Conservation (phyloP, 1,140 invertebrate species). For the Ceratina japonica region DNA sequence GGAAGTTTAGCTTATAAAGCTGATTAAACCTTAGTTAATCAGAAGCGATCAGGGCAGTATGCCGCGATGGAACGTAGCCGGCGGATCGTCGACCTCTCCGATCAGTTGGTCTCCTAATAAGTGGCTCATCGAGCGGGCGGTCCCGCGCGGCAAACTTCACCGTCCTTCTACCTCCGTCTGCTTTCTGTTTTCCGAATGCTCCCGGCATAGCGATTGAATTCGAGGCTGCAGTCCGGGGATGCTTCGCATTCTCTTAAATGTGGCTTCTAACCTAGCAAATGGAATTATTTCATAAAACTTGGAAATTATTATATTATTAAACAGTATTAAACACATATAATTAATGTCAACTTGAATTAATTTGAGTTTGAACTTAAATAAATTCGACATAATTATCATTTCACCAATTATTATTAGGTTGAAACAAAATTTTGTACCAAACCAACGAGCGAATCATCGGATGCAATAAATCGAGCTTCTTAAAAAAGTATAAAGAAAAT, state of each 20-base stretch:
- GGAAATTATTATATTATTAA: too few relatives aligned
- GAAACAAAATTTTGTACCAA: too few relatives aligned
- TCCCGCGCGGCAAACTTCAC: slow-evolving; percentile 74
- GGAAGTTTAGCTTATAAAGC: slow-evolving; percentile 79
- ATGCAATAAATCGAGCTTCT: too few relatives aligned
- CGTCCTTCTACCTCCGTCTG: slow-evolving; percentile 25
- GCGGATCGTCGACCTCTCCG: background rate
- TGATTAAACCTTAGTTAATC: slow-evolving; percentile 80
- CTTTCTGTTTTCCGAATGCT: slow-evolving; percentile 55
- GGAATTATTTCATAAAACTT: too few relatives aligned
- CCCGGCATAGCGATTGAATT: slow-evolving; percentile 77
- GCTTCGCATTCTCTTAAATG: background rate
- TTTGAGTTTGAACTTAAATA: too few relatives aligned
- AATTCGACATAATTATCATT: too few relatives aligned
- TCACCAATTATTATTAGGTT: too few relatives aligned
- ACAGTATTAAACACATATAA: too few relatives aligned
- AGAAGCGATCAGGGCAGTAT: slow-evolving; percentile 72
- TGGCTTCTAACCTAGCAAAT: background rate
- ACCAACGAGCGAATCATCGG: too few relatives aligned
- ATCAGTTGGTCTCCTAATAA: slow-evolving; percentile 52
- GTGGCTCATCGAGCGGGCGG: slow-evolving; percentile 69
- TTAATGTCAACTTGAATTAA: too few relatives aligned
- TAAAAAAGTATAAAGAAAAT: too few relatives aligned
- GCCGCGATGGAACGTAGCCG: background rate
- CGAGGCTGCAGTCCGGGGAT: slow-evolving; percentile 71